phyloP scores from a whole-genome alignment of 2,797 vertebrate genomes.

The Sylvilagus floridanus region DNA sequence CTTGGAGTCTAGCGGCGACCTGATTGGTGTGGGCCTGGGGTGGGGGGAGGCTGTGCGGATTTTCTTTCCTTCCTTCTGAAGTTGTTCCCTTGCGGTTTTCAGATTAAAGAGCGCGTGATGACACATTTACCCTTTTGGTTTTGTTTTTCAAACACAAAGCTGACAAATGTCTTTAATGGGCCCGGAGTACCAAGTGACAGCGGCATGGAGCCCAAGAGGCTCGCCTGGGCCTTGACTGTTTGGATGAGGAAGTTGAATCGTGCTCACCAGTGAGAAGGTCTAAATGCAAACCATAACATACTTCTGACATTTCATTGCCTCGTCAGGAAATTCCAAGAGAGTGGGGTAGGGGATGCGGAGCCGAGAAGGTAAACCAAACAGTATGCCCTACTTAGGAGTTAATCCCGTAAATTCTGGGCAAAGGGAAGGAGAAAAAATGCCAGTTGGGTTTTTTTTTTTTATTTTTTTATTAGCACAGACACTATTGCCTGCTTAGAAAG shows the following conservation, averaged over 20 bases:
- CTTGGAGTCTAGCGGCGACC: constrained; percentile 73
- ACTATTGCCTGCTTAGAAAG: not conserved
- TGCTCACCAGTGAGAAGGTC: not conserved
- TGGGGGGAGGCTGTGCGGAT: not conserved
- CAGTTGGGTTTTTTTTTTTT: too few relatives aligned
- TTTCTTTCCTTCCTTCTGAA: constrained; percentile 78
- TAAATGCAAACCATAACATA: not conserved
- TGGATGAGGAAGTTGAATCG: not conserved
- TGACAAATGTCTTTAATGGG: constrained; percentile 65
- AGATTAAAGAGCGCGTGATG: constrained; percentile 58
- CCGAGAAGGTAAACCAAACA: not conserved
- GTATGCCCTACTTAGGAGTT: not conserved
- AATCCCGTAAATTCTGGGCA: not conserved
- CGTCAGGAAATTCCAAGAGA: not conserved
- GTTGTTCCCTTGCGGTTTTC: constrained; percentile 76
- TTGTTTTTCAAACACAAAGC: constrained; percentile 67
- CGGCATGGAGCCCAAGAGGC: not conserved
- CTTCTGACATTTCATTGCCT: constrained; percentile 1
- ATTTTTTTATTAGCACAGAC: not conserved
- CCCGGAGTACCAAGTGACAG: not conserved
- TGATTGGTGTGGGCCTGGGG: not conserved
- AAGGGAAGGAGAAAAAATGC: not conserved
- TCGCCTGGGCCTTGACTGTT: not conserved
- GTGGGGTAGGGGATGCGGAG: not conserved
- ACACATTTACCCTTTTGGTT: constrained; percentile 64